phyloP scores from a whole-genome alignment of 2,888 invertebrate genomes.

The Hirtodrosophila duncani region DNA sequence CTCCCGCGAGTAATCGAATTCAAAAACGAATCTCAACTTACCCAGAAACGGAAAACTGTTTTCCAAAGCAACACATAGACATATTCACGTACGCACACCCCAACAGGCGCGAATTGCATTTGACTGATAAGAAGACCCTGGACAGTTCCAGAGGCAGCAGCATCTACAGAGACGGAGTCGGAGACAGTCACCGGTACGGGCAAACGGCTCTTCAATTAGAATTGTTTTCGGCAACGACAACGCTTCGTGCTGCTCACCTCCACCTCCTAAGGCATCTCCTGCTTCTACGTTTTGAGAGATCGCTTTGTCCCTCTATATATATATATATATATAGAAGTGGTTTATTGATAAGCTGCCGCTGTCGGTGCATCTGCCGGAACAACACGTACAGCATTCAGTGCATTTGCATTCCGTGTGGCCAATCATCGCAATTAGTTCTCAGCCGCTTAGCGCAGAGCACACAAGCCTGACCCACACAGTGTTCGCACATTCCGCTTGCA shows the following conservation, averaged over 20 bases:
- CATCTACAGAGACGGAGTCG: too few species aligned
- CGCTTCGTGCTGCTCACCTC: conserved; percentile 4
- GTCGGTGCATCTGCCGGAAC: not conserved
- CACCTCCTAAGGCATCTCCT: not conserved
- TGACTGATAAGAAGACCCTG: conserved; percentile 25
- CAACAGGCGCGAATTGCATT: conserved; percentile 20
- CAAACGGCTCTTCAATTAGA: conserved; percentile 2
- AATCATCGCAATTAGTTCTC: conserved; percentile 41
- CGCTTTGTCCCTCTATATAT: conserved; percentile 29
- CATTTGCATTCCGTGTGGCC: conserved; percentile 44
- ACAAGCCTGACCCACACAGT: conserved; percentile 19
- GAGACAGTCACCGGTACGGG: conserved; percentile 5
- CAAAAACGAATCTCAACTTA: conserved; percentile 13
- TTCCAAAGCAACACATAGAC: not conserved
- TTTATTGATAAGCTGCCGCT: conserved; percentile 40
- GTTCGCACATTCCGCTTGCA: too few species aligned
- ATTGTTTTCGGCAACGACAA: conserved; percentile 7
- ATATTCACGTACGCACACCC: too few species aligned
- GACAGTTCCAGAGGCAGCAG: too few species aligned
- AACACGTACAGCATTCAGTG: conserved; percentile 10
- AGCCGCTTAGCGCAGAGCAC: conserved; percentile 31
- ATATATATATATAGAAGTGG: not conserved
- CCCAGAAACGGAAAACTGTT: conserved; percentile 17
- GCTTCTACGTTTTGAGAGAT: conserved; percentile 30
- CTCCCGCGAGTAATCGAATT: conserved; percentile 44